These are phyloP conservation scores for Chaetops frenatus DNA, from an alignment of 2,113 vertebrate species.

Conservation along the genomic window DNA sequence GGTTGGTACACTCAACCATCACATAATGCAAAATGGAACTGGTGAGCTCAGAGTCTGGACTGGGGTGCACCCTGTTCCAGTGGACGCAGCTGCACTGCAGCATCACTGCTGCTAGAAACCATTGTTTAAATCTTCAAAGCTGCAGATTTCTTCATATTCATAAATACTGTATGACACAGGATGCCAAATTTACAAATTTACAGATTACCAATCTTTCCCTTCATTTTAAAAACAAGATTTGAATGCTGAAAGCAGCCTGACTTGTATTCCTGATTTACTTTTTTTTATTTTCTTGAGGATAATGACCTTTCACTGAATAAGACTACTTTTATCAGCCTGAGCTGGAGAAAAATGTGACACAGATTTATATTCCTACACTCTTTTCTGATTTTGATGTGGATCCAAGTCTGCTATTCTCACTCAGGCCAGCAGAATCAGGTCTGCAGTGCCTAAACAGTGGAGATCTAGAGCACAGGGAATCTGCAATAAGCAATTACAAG, in stretches of 20 bases:
- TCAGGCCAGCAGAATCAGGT: not conserved
- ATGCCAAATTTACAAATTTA: not conserved
- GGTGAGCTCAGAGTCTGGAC: slow-evolving; percentile 21
- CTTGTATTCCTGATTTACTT: not conserved
- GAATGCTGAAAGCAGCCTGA: not conserved
- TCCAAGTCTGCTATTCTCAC: not conserved
- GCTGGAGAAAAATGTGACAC: not conserved
- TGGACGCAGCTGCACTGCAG: slow-evolving; percentile 19
- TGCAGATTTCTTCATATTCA: not conserved
- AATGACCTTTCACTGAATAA: not conserved
- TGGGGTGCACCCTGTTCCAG: slow-evolving; percentile 26
- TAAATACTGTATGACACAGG: not conserved
- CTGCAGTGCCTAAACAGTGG: not conserved
- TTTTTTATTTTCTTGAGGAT: not conserved
- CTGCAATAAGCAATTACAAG: not conserved
- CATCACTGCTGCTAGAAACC: not conserved
- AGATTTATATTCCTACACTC: not conserved
- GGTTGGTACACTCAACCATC: slow-evolving; percentile 35
- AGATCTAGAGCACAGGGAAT: not conserved
- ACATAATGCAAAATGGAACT: slow-evolving; percentile 39
- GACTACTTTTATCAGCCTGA: not conserved
- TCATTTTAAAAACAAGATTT: not conserved
- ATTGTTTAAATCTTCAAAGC: not conserved
- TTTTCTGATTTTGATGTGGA: not conserved
- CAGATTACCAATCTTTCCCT: not conserved